These are phyloP conservation scores for Paratilapia polleni DNA, from an alignment of 2,113 vertebrate genomes.

Conservation along the genomic window DNA sequence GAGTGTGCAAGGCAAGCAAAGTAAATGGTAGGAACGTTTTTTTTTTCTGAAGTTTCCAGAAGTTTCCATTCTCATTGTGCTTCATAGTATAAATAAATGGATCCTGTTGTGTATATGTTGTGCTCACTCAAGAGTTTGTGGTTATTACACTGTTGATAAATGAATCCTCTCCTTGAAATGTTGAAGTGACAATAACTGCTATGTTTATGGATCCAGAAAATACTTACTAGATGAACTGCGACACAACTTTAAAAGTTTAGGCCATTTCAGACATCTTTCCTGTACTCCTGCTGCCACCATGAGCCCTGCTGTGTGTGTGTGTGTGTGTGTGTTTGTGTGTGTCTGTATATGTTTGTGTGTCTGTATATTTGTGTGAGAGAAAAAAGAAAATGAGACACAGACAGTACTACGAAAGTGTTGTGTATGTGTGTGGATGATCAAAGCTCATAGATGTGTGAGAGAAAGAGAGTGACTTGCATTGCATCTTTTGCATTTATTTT, in stretches of 20 bases:
- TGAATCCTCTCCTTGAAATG: neutral
- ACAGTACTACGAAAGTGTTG: slow-evolving; percentile 44
- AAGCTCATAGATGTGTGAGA: slow-evolving; percentile 55
- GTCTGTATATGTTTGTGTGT: neutral
- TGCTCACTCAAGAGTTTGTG: neutral
- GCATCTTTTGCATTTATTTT: slow-evolving; percentile 47
- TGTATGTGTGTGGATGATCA: slow-evolving; percentile 58
- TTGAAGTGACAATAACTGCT: neutral
- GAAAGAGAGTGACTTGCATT: slow-evolving; percentile 53
- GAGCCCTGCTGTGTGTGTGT: neutral
- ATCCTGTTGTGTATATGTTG: neutral
- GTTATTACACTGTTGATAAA: neutral
- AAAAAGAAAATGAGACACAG: slow-evolving; percentile 23
- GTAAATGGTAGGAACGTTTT: neutral
- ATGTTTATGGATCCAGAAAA: slow-evolving; percentile 1
- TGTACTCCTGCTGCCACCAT: neutral
- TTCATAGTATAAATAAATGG: neutral
- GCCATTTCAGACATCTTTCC: slow-evolving; percentile 27
- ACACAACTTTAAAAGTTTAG: slow-evolving; percentile 33
- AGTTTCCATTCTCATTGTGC: neutral
- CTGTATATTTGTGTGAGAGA: neutral
- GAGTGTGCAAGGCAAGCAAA: neutral
- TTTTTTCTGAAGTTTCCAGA: neutral
- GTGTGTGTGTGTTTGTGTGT: too few relatives aligned
- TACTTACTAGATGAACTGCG: slow-evolving; percentile 7